phyloP scores from a whole-genome alignment of 2,113 vertebrate genomes.

The Lasiurus borealis region DNA sequence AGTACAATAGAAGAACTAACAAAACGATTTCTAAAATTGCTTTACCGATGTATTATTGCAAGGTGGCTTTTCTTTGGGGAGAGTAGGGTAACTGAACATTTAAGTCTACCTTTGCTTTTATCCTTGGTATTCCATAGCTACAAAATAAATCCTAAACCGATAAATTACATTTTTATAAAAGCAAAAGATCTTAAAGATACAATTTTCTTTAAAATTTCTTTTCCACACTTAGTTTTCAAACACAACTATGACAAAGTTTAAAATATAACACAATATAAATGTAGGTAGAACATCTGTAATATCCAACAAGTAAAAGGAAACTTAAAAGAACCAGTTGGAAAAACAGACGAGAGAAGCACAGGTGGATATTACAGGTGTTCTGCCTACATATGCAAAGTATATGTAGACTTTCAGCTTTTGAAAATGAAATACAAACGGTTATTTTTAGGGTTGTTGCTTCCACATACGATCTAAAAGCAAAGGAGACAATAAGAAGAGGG shows the following conservation, averaged over 20 bases:
- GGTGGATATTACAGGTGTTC: too few species aligned
- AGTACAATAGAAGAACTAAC: not conserved
- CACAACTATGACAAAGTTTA: conserved; percentile 10
- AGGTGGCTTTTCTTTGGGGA: not conserved
- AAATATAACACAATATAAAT: conserved; percentile 20
- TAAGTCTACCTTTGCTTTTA: conserved; percentile 20
- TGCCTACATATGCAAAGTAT: not conserved
- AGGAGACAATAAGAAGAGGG: not conserved
- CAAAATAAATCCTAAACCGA: not conserved
- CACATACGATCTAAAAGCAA: conserved; percentile 3
- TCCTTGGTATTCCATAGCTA: not conserved
- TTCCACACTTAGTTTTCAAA: conserved; percentile 8
- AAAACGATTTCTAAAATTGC: not conserved
- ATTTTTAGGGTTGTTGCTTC: conserved; percentile 2
- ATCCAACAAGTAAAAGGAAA: not conserved
- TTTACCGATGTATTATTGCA: not conserved
- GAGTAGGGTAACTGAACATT: not conserved
- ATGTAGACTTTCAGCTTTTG: not conserved
- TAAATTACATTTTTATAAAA: conserved; percentile 44
- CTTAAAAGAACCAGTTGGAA: not conserved
- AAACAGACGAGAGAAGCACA: not conserved
- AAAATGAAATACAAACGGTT: not conserved
- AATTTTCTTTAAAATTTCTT: conserved; percentile 35
- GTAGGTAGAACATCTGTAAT: not conserved
- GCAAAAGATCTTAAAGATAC: not conserved